Base-by-base conservation (phyloP, 2,888 invertebrate species). In the Cepaea hortensis region DNA sequence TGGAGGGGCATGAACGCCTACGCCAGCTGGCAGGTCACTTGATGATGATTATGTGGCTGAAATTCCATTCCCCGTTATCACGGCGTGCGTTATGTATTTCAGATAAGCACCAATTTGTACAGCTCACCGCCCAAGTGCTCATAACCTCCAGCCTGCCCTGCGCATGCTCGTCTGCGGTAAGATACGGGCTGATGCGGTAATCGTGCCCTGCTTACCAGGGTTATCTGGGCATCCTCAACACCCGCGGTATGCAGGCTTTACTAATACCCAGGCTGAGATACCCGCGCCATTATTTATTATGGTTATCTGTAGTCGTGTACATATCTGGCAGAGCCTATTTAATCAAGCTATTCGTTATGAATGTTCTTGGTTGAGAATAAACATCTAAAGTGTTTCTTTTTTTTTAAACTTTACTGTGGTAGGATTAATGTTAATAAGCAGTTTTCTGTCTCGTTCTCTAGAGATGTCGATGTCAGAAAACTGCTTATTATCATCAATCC, bases 211-310 rank as follows among this genome's bases (percentile, higher is more conserved):
- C 20, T 55, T 55, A 23, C 55, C 23, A n/a, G 55, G 55, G 77
- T 77, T 77, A 77, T 77, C 77, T 23, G 15, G 11, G n/a, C 55
- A 55, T 77, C 77, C 50, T 55, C 55, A 20, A n/a, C 77, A 77
- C 77, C 55, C 55, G 76, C 20, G 50, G 55, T 55, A 55, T 55
- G 55, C 9, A 9, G 50, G 9, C 15, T 20, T 3, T n/a, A 55
- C n/a, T 9, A 20, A n/a, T n/a, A 3, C 5, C 55, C 3, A 1
- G 46, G 7, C n/a, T 20, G 11, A 15, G 61, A 77, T 77, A 77
- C 3, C 77, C 77, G 50, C 55, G 50, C n/a, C 55, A 13, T 55
- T 3, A 20, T 55, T 77, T n/a, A n/a, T 55, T 7, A 5, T 23
- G 9, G 23, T 23, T 77, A 77, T 77, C 77, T 55, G 6, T 55